phyloP scores from a whole-genome alignment of 2,113 vertebrate genomes.

The Poeciliopsis occidentalis region DNA sequence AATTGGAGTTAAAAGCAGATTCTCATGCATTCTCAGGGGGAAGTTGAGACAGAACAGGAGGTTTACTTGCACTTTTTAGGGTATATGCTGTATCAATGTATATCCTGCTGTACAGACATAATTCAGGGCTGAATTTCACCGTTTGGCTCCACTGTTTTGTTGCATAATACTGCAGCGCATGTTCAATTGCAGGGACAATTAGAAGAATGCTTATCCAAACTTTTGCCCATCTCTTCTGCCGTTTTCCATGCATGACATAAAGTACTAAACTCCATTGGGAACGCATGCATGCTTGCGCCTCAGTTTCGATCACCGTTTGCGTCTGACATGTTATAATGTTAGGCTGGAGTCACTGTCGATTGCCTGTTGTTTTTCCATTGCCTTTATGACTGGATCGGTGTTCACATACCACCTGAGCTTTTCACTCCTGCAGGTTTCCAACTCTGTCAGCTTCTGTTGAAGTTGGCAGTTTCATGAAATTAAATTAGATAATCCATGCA shows the following conservation, averaged over 20 bases:
- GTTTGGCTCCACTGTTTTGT: slow-evolving; percentile 55
- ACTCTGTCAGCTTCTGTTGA: slow-evolving; percentile 28
- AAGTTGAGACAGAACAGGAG: slow-evolving; percentile 34
- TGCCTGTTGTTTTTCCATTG: slow-evolving; percentile 62
- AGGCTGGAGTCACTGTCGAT: slow-evolving; percentile 52
- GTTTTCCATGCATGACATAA: slow-evolving; percentile 60
- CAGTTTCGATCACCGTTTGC: slow-evolving; percentile 59
- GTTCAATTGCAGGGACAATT: slow-evolving; percentile 29
- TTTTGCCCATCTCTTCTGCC: slow-evolving; percentile 42
- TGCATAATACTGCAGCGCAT: slow-evolving; percentile 47
- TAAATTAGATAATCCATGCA: neutral
- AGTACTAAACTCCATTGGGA: slow-evolving; percentile 44
- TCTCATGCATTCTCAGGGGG: slow-evolving; percentile 7
- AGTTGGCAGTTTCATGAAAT: neutral
- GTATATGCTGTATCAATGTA: slow-evolving; percentile 21
- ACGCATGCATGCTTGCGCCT: slow-evolving; percentile 63
- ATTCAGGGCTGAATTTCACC: slow-evolving; percentile 52
- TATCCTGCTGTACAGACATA: slow-evolving; percentile 31
- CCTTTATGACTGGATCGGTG: slow-evolving; percentile 64
- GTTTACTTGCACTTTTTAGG: slow-evolving; percentile 27
- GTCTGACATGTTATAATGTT: slow-evolving; percentile 66
- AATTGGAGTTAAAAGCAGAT: slow-evolving; percentile 14
- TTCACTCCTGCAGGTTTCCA: slow-evolving; percentile 17
- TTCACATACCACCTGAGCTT: slow-evolving; percentile 20
- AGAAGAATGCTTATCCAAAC: slow-evolving; percentile 25